Base-by-base conservation (phyloP, 2,888 invertebrate genomes). In the Drosophila antonietae region DNA sequence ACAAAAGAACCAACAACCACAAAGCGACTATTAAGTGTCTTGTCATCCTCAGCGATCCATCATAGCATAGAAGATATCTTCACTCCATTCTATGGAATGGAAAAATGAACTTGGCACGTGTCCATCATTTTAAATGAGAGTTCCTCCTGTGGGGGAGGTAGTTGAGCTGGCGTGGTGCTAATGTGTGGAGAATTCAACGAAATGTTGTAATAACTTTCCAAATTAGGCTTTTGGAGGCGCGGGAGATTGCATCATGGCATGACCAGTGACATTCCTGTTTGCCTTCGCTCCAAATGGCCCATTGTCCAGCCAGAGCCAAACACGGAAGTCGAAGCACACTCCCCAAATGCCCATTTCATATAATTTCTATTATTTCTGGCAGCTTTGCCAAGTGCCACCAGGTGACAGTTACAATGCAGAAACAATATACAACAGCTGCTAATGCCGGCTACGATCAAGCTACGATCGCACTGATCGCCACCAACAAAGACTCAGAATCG, bases 361-460 rank as follows among this genome's bases (percentile, higher is more conserved):
- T 88, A 88, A 84, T 84, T 84, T 88, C 88, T 85, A 77, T 83
- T 88, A 84, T 88, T 88, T 83, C 77, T 84, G 76, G 83, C 88
- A 82, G 76, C 80, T 78, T 77, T 80, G 85, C 76, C 78, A 85
- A 82, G 85, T 85, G 84, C 83, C 75, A 85, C 83, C 67, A 83
- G 88, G 84, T 84, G 84, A 84, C 84, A 84, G 88, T 84, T 84
- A 84, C 84, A 84, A 85, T 77, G 86, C 88, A 78, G 80, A 80
- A 84, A 88, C 88, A 88, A 82, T 88, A 83, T 83, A 80, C 78
- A 83, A 78, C 83, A 68, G 76, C 67, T 80, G 67, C 77, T 70
- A 77, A 68, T 78, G 75, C 68, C 57, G 47, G 51, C 69, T 55
- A 41, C 55, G 55, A 28, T 56, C 55, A 47, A 52, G 57, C 78